Percentiles rank a stretch among this genome's conserved stretches.
phyloP scores from a whole-genome alignment of 2,888 invertebrate species.

The Tetheella fluctuosa region DNA sequence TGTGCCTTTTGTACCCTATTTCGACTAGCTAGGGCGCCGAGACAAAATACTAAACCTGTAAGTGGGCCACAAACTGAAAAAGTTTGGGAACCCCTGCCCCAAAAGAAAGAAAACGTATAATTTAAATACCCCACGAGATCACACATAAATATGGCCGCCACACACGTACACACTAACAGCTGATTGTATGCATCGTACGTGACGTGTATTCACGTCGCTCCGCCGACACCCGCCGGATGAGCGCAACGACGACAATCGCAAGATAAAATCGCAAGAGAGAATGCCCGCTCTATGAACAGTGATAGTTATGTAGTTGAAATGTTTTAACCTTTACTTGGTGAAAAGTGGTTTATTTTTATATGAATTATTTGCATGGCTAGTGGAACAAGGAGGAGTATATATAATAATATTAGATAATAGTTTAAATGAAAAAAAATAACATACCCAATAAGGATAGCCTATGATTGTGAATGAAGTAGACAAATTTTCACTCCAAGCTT shows the following conservation, averaged over 20 bases:
- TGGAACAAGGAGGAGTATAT: neutral
- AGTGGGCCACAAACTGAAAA: too few relatives aligned
- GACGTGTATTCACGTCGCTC: slow-evolving; percentile 36
- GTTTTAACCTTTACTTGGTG: neutral
- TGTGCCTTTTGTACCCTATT: too few relatives aligned
- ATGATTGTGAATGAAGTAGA: too few relatives aligned
- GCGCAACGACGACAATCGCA: slow-evolving; percentile 26
- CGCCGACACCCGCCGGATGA: slow-evolving; percentile 42
- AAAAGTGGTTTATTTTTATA: neutral
- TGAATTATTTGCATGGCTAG: too few relatives aligned
- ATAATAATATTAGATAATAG: too few relatives aligned
- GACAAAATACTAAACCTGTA: too few relatives aligned
- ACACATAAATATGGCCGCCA: neutral
- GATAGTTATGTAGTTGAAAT: slow-evolving; percentile 15
- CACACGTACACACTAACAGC: slow-evolving; percentile 8
- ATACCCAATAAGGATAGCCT: too few relatives aligned
- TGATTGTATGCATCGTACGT: slow-evolving; percentile 20
- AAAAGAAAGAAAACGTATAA: too few relatives aligned
- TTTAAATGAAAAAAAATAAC: too few relatives aligned
- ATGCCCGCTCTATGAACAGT: neutral
- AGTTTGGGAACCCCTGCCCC: too few relatives aligned
- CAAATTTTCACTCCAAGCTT: too few relatives aligned
- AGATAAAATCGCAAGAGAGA: slow-evolving; percentile 13
- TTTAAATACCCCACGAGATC: neutral
- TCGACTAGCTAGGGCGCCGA: too few relatives aligned